Conservation (phyloP, 2,113 vertebrate species). For the Edolisoma coerulescens region DNA sequence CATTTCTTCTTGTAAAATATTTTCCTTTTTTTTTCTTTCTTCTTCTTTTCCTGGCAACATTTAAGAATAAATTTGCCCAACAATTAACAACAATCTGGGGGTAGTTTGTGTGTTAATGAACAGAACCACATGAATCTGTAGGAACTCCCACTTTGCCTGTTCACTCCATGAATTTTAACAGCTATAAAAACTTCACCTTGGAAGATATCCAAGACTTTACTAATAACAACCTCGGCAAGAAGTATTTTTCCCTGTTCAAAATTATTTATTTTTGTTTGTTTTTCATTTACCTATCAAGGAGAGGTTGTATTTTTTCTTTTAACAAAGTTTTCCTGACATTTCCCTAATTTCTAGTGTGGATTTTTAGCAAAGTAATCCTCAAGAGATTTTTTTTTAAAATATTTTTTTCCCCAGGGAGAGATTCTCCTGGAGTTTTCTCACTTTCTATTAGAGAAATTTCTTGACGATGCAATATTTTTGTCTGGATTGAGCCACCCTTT, state of each 20-base stretch:
- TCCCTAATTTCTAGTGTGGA: neutral
- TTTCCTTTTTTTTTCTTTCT: neutral
- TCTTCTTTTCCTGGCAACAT: neutral
- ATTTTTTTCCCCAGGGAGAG: rapidly evolving
- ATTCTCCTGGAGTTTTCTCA: neutral
- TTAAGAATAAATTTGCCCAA: neutral
- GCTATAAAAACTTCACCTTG: neutral
- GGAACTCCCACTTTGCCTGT: neutral
- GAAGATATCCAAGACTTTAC: neutral
- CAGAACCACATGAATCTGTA: neutral
- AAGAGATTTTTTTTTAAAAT: neutral
- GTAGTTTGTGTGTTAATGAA: neutral
- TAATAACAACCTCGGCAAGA: neutral
- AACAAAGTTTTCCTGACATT: neutral
- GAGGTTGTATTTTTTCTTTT: neutral
- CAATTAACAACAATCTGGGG: neutral
- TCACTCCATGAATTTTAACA: neutral
- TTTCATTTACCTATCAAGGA: neutral
- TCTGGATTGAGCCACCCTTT: neutral
- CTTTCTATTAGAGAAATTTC: neutral
- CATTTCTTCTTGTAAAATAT: neutral
- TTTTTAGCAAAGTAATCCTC: neutral
- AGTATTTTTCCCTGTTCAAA: neutral
- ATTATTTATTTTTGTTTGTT: neutral
- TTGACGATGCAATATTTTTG: neutral